Evolutionary conservation across 1,140 invertebrate genomes (phyloP).

Genomic region (Diorhabda elongata): DNA sequence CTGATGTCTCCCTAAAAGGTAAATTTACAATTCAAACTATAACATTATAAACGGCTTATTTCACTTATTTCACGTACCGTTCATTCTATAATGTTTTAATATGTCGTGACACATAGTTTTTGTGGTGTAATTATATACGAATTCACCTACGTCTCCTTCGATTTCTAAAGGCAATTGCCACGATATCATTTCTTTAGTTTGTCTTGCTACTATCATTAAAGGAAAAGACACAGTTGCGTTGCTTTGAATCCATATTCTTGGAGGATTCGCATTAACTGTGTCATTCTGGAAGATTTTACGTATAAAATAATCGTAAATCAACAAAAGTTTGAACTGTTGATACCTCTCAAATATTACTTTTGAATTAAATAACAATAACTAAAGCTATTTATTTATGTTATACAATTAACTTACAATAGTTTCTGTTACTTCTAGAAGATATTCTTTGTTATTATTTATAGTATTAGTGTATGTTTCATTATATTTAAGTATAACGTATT

Average conservation of each 20-base stretch:
- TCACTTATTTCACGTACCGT: conserved; percentile 40
- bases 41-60: conserved; percentile 28
- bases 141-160: conserved; percentile 49
- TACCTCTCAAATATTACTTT: too few species aligned
- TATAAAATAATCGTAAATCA: too few species aligned
- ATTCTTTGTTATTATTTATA: too few species aligned
- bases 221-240: conserved; percentile 54
- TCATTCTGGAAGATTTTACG: neutral
- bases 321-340: too few species aligned
- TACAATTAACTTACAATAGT: too few species aligned
- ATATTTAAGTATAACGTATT: too few species aligned
- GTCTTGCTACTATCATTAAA: conserved; percentile 61
- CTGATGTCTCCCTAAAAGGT: neutral
- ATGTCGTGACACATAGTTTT: conserved; percentile 59
- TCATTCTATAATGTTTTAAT: conserved; percentile 43
- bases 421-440: too few species aligned
- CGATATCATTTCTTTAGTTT: conserved; percentile 62
- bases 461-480: too few species aligned
- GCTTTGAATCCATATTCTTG: conserved; percentile 52
- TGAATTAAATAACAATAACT: too few species aligned
- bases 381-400: too few species aligned
- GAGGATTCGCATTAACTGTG: conserved; percentile 36
- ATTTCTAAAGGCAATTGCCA: conserved; percentile 65
- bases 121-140: conserved; percentile 56
- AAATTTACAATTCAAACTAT: conserved; percentile 3